Conservation (phyloP, 2,797 vertebrate genomes). For the Calcarius lapponicus region DNA sequence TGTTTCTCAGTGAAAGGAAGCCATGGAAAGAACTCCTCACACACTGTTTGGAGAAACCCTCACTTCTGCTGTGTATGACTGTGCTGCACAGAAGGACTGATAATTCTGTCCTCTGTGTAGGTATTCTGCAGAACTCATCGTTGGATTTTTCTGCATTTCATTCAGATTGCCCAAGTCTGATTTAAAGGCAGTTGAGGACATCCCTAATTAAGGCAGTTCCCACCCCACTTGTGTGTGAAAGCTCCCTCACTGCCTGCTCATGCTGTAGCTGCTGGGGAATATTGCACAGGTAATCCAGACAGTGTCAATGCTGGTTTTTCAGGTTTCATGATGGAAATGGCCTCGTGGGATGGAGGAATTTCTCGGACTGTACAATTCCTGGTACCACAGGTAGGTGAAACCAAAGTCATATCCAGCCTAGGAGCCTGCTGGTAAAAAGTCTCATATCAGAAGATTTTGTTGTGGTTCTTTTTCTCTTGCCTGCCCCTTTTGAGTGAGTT, state of each 20-base stretch:
- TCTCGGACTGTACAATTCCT: conserved; percentile 98
- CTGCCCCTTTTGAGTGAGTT: background rate
- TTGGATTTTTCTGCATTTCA: background rate
- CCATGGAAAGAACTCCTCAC: background rate
- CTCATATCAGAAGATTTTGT: background rate
- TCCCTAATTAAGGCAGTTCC: background rate
- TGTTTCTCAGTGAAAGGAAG: background rate
- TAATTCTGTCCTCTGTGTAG: background rate
- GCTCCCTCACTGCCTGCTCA: background rate
- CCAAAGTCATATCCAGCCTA: background rate
- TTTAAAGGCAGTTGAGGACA: background rate
- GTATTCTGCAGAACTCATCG: background rate
- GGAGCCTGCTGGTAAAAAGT: background rate
- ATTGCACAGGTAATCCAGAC: background rate
- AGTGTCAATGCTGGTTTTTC: background rate
- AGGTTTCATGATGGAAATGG: conserved; percentile 99
- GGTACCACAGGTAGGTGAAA: conserved; percentile 88
- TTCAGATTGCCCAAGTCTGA: background rate
- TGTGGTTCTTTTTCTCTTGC: background rate
- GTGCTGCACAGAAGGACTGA: background rate
- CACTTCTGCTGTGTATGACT: background rate
- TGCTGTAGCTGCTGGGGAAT: background rate
- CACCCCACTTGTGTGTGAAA: background rate
- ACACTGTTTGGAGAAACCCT: background rate
- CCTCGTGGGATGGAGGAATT: conserved; percentile 98